Evolutionary conservation across 2,888 invertebrate species (phyloP), one percentile per base, ranked within the genome.

Genomic region (Cantharis flavilabris): DNA sequence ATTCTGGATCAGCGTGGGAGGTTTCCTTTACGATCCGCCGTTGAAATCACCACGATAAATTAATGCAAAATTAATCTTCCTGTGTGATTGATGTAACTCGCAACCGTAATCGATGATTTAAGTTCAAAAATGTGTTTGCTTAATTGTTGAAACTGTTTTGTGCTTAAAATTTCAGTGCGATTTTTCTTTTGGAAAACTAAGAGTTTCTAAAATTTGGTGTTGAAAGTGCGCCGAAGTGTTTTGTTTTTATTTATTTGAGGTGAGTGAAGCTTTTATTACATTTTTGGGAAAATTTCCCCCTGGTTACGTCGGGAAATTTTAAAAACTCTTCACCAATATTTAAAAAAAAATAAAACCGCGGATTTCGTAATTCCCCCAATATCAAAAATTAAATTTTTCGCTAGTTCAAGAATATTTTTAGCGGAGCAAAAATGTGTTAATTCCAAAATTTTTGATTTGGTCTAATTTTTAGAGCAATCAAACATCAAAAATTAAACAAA

Each of bases 41-140:
- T 78, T 78, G 70, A 73, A 80, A 79, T 81, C 79, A 75, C 81
- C 76, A 72, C 67, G 75, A 49, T 28, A 20, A 63, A 71, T 63
- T 65, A 71, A 64, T 65, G 69, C 62, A 76, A 79, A 80, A 81
- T 80, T 76, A 81, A 81, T 81, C 80, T 75, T 67, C n/a, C 20
- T 70, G 70, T 69, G 81, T 82, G 80, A 81, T 81, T 79, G 79
- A 81, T 82, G 82, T 78, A 77, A 80, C 75, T 76, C 69, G 76
- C 70, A 62, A 72, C 67, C 11, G 30, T 49, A 49, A 49, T 49
- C 49, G 49, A 49, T 49, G 49, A 49, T 49, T 49, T 49, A n/a
- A 49, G 49, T 49, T 49, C n/a, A 49, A 33, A 49, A 49, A 49
- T 49, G 49, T 49, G 49, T 49, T 49, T 49, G 49, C 49, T n/a